Base-by-base conservation (phyloP, 2,888 invertebrate species). In the Sarcophaga caerulescens region DNA sequence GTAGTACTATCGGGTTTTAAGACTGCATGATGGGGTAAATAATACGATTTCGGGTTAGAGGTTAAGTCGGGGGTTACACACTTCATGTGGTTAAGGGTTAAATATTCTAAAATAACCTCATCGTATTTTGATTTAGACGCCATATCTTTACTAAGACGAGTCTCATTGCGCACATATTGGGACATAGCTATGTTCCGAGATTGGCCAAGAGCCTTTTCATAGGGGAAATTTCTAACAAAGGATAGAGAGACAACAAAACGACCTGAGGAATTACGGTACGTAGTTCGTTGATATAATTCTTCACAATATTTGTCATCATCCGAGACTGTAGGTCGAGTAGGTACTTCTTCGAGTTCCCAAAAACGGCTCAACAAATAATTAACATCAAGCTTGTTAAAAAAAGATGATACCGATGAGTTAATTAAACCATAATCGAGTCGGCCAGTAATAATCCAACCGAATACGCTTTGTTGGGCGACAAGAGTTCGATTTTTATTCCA, bases 301-400 rank as follows among this genome's bases (percentile, higher is more conserved):
- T 68, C 68, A 44, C 68, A 68, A 44, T 66, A 57, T 57, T 57
- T 57, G 57, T 57, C 23, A 23, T 63, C 63, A 19, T 25, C 63
- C 8, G 23, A 63, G 23, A 63, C 21, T 63, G 10, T 21, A 11
- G 10, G 21, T 11, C 21, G 23, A 23, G 12, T 14, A 5, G 23
- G 23, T n/a, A 63, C 10, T 23, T 25, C 63, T 63, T 63, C 63
- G 23, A 63, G 21, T 23, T 63, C 63, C 63, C 63, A 63, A 63
- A 63, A 63, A 63, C 63, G 63, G 14, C 23, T 63, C 5, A 63
- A 12, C 10, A 19, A 25, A 11, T 63, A 25, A 11, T 25, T 17
- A 57, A 57, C 57, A 57, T 57, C 17, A 17, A 57, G 57, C 57
- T 57, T 57, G 17, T 14, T 57, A 57, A 57, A 52, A n/a, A 52